Base-by-base conservation (phyloP, 2,888 invertebrate species). In the Macrophya alboannulata region DNA sequence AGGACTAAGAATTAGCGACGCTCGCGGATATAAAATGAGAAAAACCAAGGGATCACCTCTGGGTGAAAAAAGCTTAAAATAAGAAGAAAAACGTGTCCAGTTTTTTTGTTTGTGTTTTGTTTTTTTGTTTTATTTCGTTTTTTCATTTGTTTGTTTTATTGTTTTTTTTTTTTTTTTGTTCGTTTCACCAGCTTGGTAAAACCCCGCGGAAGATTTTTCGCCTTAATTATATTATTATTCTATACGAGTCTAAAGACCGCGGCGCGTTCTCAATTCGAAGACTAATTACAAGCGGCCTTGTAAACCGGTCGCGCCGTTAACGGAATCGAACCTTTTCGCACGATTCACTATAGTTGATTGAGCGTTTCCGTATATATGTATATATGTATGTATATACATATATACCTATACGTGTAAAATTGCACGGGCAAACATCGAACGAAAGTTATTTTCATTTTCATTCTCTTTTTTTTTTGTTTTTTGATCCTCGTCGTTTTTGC, bases 221-320 rank as follows among this genome's bases (percentile, higher is more conserved):
- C 15, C 25, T 68, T 68, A 4, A 68, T 55, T 37, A 68, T 62
- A 21, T 25, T 25, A 62, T 62, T 25, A n/a, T 8, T 10, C 62
- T 4, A n/a, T n/a, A 4, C n/a, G 4, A 1, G 21, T 21, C 25
- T 21, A 10, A 4, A 21, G 55, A 55, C 55, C 68, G 6, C 37
- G 37, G 37, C 31, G 37, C 25, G 37, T 15, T 25, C 68, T 25
- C 25, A 37, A 68, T 68, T 68, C 68, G 68, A 31, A 25, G 68
- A 68, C 68, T 68, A 68, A 37, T 68, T 68, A 37, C 37, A 68
- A 37, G 9, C 68, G 37, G 68, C 37, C 68, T 68, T 68, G 37
- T 31, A 68, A 37, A 68, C 68, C 68, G 68, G 68, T 68, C 31
- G 37, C 17, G 37, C 68, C 31, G 68, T 68, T 68, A 68, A 68